phyloP scores from a whole-genome alignment of 2,113 vertebrate species.

The Tauraco erythrolophus region DNA sequence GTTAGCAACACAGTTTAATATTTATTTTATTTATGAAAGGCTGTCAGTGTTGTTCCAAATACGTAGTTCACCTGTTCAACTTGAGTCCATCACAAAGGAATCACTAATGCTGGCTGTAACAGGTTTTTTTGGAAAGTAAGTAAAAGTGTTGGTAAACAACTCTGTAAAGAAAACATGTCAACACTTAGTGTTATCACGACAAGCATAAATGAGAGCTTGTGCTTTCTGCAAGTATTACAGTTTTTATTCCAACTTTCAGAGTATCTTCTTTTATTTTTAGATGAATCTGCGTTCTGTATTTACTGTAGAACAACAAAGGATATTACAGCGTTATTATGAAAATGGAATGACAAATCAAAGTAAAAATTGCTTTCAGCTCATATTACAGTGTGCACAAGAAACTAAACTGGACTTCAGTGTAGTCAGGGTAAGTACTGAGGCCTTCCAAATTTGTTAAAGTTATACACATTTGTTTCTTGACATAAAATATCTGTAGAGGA shows the following conservation, averaged over 20 bases:
- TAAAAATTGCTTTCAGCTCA: conserved; percentile 99
- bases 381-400: conserved; percentile 98
- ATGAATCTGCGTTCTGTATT: conserved; percentile 99
- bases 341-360: conserved; percentile 99
- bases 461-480: conserved; percentile 51
- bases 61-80: neutral
- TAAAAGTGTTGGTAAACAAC: neutral
- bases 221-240: conserved; percentile 48
- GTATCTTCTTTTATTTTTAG: conserved; percentile 84
- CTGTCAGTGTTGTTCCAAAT: neutral
- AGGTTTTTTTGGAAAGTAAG: neutral
- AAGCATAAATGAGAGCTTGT: conserved; percentile 21
- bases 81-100: neutral
- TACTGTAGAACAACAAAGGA: conserved; percentile 95
- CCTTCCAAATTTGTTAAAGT: conserved; percentile 54
- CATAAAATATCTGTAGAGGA: neutral
- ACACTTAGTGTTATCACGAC: neutral
- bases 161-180: neutral
- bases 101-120: neutral
- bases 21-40: neutral
- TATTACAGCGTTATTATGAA: conserved; percentile 97
- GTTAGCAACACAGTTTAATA: neutral
- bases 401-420: conserved; percentile 99
- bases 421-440: conserved; percentile 91
- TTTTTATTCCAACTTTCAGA: conserved; percentile 75